A percentile compares a stretch with the other conserved stretches of the same genome.
Evolutionary conservation across 2,113 vertebrate genomes (phyloP).

Genomic region (Vimba vimba): DNA sequence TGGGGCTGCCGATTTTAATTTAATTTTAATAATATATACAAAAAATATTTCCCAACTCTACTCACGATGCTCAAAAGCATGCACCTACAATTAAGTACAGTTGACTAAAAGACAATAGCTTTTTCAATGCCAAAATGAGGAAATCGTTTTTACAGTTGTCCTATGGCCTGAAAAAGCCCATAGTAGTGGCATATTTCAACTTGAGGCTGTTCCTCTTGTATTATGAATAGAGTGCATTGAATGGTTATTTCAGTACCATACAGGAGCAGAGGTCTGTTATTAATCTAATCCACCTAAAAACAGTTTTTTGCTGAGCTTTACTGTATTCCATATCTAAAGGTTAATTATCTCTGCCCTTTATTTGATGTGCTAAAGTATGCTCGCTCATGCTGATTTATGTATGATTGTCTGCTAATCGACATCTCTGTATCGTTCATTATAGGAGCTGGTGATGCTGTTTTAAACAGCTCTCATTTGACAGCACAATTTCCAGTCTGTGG

Average conservation of each 20-base stretch:
- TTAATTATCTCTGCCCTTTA: conserved; percentile 54
- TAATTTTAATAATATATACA: no score
- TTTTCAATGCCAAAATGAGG: not conserved
- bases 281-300: conserved; percentile 44
- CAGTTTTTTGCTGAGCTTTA: conserved; percentile 27
- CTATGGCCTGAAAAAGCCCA: not conserved
- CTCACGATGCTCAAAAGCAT: not conserved
- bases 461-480: conserved; percentile 24
- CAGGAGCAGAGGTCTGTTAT: conserved; percentile 31
- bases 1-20: not conserved
- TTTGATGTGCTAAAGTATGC: conserved; percentile 36
- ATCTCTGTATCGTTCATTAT: conserved; percentile 41
- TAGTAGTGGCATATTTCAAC: not conserved
- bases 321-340: conserved; percentile 30
- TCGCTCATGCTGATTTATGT: conserved; percentile 23
- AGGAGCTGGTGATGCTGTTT: conserved; percentile 5
- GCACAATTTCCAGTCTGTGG: not conserved
- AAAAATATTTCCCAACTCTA: no score
- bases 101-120: not conserved
- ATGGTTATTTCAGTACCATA: not conserved
- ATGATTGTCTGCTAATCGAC: conserved; percentile 46
- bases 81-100: not conserved
- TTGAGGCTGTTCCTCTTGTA: not conserved
- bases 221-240: not conserved
- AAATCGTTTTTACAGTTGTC: not conserved